Evolutionary conservation across 1,140 invertebrate genomes (phyloP).

Genomic region (Argopecten irradians): DNA sequence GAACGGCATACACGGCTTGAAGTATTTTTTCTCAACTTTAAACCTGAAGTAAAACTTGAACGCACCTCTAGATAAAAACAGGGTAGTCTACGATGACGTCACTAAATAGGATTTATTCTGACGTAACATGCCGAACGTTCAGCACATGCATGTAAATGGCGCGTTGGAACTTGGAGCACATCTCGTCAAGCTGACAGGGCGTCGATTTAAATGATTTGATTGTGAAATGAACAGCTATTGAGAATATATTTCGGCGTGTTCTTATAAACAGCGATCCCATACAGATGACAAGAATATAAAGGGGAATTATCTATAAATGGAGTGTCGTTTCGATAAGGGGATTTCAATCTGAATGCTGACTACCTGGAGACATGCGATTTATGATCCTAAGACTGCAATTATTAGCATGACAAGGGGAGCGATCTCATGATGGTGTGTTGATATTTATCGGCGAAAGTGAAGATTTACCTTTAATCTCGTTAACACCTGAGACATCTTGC

Average conservation of each 20-base stretch:
- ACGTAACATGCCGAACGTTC: background rate
- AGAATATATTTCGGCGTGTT: conserved; percentile 16
- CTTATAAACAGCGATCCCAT: background rate
- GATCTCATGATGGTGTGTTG: background rate
- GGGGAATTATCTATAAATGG: conserved; percentile 5
- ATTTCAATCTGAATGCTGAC: background rate
- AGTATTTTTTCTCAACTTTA: background rate
- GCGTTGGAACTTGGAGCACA: background rate
- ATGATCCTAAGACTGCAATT: conserved; percentile 4
- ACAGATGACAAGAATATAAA: background rate
- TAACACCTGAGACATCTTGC: background rate
- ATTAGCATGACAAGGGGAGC: conserved; percentile 14
- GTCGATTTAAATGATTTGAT: background rate
- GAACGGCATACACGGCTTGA: background rate
- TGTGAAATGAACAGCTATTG: conserved; percentile 2
- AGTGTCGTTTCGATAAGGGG: background rate
- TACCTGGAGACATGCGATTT: background rate
- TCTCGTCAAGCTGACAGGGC: background rate
- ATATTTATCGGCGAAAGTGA: background rate
- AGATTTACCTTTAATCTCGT: background rate
- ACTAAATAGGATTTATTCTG: no score
- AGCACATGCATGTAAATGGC: background rate
- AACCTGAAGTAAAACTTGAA: background rate
- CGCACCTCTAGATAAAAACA: background rate
- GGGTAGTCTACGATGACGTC: background rate